Percentiles rank a stretch among this genome's conserved stretches.
Conservation (phyloP, 92 coral and sea anemone genomes). For the Siderastrea siderea region DNA sequence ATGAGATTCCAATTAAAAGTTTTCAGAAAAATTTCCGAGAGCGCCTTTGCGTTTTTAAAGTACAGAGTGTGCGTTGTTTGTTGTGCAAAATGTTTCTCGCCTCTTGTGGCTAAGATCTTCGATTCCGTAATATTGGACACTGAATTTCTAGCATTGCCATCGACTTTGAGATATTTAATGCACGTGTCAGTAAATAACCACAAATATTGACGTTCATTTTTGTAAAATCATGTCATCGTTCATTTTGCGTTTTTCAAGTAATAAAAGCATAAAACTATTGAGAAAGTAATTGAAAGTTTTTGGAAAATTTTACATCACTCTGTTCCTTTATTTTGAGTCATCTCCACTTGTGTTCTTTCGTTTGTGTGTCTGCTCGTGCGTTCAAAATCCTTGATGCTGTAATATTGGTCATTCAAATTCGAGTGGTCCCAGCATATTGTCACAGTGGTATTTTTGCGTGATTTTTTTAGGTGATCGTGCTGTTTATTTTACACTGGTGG, state of each 20-base stretch:
- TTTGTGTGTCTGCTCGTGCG: not conserved
- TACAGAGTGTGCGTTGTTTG: not conserved
- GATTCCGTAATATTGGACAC: not conserved
- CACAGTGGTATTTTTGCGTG: not conserved
- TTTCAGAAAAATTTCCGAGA: not conserved
- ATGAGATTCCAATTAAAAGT: not conserved
- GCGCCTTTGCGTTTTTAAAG: not conserved
- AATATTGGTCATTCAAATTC: not conserved
- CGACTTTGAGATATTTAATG: not conserved
- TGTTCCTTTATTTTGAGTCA: not conserved
- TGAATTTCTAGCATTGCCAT: not conserved
- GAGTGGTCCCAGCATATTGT: not conserved
- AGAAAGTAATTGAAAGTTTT: not conserved
- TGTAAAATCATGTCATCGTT: not conserved
- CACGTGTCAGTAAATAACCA: not conserved
- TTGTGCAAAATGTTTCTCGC: not conserved
- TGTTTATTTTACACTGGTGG: not conserved
- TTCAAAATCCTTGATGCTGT: not conserved
- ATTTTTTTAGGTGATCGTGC: not conserved
- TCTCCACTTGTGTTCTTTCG: not conserved
- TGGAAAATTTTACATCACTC: not conserved
- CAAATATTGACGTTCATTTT: not conserved
- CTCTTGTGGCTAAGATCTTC: not conserved
- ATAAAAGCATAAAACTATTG: not conserved
- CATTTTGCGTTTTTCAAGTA: not conserved